Base-by-base conservation (phyloP, 2,113 vertebrate genomes). In the Callospermophilus lateralis region DNA sequence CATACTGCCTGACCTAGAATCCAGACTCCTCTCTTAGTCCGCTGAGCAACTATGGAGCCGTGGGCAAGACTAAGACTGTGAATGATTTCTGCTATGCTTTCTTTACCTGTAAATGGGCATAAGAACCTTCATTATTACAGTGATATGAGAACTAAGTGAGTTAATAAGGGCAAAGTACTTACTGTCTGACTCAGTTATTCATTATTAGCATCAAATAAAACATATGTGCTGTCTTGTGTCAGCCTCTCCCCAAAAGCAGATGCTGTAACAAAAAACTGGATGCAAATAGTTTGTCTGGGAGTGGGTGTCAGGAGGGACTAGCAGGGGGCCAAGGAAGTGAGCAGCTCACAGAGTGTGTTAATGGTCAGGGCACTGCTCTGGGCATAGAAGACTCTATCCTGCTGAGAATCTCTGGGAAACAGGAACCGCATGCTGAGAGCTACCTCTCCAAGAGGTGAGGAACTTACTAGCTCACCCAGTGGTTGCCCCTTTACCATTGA, bases 281-380 rank as follows among this genome's bases (percentile, higher is more conserved):
- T 73, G 13, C 1, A 70, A 78, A 61, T 19, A 0, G 0, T 58
- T 74, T 76, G 22, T 51, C 58, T 22, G 48, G 74, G 9, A 51
- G 37, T 11, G 2, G 39, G 2, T 84, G 30, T 63, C 58, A 12
- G 24, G 72, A 28, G 30, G 53, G 1, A 0, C 42, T 55, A 63
- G 2, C 4, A 42, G 45, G 19, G 9, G 10, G 5, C 13, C 32
- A 3, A 22, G 53, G 53, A 53, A 78, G 8, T n/a, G 39, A 89
- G 76, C 9, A 34, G 37, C 8, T 65, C 19, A 20, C 26, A 74
- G 34, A 7, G 4, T 74, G 11, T 22, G 0, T 30, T 3, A 53
- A 9, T 26, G 48, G 16, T 53, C 26, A 51, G 12, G 8, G 15
- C 1, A 11, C 9, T 8, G 0, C 39, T 12, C 0, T 0, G 0